Percentiles rank a stretch among this genome's conserved stretches.
phyloP scores from a whole-genome alignment of 2,113 vertebrate genomes.

The Carassius auratus region DNA sequence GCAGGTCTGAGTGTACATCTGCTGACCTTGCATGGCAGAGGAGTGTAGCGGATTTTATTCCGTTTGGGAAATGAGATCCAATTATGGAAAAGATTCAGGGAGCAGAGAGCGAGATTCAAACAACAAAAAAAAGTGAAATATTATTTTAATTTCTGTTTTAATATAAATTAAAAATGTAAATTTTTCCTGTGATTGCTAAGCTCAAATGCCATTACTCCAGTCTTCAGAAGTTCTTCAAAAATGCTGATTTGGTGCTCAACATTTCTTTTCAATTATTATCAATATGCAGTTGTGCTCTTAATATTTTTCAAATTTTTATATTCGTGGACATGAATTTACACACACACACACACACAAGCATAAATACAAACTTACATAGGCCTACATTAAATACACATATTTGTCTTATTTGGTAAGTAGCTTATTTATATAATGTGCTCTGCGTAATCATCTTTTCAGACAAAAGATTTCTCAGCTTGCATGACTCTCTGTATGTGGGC shows the following conservation, averaged over 20 bases:
- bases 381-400: not conserved
- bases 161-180: not conserved
- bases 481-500: not conserved
- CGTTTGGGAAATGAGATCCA: not conserved
- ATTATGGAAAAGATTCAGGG: not conserved
- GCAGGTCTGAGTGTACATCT: conserved; percentile 15
- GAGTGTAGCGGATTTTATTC: not conserved
- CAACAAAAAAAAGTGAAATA: not conserved
- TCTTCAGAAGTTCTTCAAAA: not conserved
- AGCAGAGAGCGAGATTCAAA: not conserved
- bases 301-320: not conserved
- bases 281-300: not conserved
- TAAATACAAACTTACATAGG: too few species aligned
- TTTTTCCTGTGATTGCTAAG: not conserved
- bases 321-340: too few species aligned
- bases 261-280: not conserved
- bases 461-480: not conserved
- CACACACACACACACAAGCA: too few species aligned
- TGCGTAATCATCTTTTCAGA: not conserved
- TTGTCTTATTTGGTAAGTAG: not conserved
- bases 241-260: not conserved
- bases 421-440: not conserved
- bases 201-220: not conserved
- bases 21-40: not conserved
- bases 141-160: not conserved